Conservation (phyloP, 2,797 vertebrate genomes). For the Apodemus agrarius region DNA sequence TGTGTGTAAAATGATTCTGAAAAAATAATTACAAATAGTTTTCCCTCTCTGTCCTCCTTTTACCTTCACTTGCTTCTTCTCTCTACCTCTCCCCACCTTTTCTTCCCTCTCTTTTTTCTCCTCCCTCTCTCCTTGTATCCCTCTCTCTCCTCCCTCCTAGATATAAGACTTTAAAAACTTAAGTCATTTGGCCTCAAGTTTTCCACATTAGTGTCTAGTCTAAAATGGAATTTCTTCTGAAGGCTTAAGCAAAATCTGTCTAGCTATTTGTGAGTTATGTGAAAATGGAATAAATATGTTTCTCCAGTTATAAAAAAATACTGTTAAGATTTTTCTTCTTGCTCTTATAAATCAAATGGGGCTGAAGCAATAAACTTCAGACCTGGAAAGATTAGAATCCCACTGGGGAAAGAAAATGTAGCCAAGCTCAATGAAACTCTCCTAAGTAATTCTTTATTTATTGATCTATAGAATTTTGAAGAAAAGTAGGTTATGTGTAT, state of each 20-base stretch:
- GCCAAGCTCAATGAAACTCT: slow-evolving; percentile 46
- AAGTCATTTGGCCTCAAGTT: slow-evolving; percentile 72
- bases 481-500: neutral
- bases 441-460: slow-evolving; percentile 52
- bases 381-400: slow-evolving; percentile 51
- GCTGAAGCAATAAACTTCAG: slow-evolving; percentile 54
- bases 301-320: slow-evolving; percentile 68
- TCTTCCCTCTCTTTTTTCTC: neutral
- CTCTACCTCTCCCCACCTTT: neutral
- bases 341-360: slow-evolving; percentile 68
- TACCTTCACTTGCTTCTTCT: too few relatives aligned
- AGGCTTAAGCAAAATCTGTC: slow-evolving; percentile 70
- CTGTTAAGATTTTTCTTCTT: slow-evolving; percentile 68
- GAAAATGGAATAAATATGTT: slow-evolving; percentile 77
- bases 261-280: slow-evolving; percentile 76
- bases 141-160: neutral
- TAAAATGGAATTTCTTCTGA: slow-evolving; percentile 79
- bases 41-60: neutral
- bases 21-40: neutral
- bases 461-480: slow-evolving; percentile 46
- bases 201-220: slow-evolving; percentile 76
- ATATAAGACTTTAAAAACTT: slow-evolving; percentile 61
- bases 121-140: too few relatives aligned
- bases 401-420: slow-evolving; percentile 48
- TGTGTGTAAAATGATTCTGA: neutral